Base-by-base conservation (phyloP, 2,888 invertebrate genomes). In the Eilema depressum region DNA sequence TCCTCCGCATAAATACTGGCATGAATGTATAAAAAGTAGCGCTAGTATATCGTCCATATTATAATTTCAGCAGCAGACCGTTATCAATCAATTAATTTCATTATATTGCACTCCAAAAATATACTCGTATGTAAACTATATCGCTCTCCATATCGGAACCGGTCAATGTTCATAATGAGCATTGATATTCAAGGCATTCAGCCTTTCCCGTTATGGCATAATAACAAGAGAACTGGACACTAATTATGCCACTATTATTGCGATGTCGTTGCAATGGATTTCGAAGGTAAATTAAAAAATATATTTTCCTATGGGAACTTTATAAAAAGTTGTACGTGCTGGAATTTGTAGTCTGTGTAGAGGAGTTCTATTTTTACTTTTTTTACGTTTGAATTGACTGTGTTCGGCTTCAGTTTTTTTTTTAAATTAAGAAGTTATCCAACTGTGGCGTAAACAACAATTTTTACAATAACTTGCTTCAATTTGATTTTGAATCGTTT, bases 181-280 rank as follows among this genome's bases (percentile, higher is more conserved):
- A 75, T 78, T 75, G 62, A 64, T 67, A 81, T 78, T 72, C 81
- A 66, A 68, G 66, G 11, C 75, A 64, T 25, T 67, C 63, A 12
- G 63, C 47, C 56, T 68, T 70, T 70, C 57, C 67, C 62, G 53
- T 65, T 68, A 71, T 70, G 62, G 69, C 57, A 60, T 66, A 72
- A 59, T 66, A 68, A 71, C 56, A 66, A 69, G 68, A 66, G 41
- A 37, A 65, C 66, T 61, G 25, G 47, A 53, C 26, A 70, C 56
- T 70, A 70, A 70, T 70, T 66, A 66, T 41, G 53, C 56, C 23
- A 56, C 37, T 56, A 61, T 61, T 65, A 60, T 30, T 65, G 63
- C 47, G 41, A 20, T 37, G 30, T 41, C 62, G 14, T 23, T 56
- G 56, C 30, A 5, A 28, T 59, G 28, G 47, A 25, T 26, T 66